phyloP scores from a whole-genome alignment of 2,113 vertebrate species.

The Odobenus rosmarus region DNA sequence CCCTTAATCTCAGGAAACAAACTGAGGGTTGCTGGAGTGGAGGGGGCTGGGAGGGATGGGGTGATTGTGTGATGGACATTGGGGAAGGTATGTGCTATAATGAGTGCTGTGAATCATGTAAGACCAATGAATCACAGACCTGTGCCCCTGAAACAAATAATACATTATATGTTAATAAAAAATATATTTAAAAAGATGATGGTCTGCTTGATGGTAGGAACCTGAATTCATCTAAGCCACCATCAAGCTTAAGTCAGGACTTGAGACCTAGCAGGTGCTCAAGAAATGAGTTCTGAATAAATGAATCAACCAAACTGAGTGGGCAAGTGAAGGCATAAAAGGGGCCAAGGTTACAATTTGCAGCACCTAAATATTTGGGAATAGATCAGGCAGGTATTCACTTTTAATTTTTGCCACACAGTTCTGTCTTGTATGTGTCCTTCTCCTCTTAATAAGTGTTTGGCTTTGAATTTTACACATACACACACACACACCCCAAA shows the following conservation, averaged over 20 bases:
- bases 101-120: no score
- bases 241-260: background rate
- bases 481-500: background rate
- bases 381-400: background rate
- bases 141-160: no score
- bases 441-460: background rate
- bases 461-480: no score
- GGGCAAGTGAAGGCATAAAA: background rate
- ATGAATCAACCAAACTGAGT: background rate
- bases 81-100: no score
- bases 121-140: no score
- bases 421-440: background rate
- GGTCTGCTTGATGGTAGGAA: background rate
- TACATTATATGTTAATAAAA: no score
- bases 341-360: background rate
- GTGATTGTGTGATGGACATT: no score
- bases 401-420: background rate
- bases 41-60: no score
- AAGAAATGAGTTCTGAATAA: background rate
- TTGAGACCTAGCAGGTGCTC: background rate
- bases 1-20: no score
- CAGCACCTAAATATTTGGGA: background rate
- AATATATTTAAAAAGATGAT: background rate
- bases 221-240: background rate
- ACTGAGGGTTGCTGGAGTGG: no score